Base-by-base conservation (phyloP, 2,113 vertebrate species). In the Propithecus coquereli region DNA sequence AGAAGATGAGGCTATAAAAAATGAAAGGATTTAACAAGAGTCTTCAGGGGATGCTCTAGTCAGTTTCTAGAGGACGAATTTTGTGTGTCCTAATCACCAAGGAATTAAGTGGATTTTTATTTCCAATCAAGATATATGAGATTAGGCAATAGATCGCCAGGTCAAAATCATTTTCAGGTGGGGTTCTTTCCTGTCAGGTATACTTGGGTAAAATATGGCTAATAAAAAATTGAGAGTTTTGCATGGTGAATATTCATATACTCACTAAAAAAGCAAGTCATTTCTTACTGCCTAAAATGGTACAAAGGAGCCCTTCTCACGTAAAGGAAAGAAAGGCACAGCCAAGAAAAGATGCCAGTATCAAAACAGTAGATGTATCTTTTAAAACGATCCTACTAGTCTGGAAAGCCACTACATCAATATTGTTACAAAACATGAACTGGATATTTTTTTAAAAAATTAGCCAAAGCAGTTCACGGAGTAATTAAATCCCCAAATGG, bases 201-300 rank as follows among this genome's bases (percentile, higher is more conserved):
- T 25, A 91, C 3, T 94, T 80, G 96, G 96, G 96, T 97, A 88
- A 96, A 97, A 97, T 96, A 97, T 91, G 61, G 91, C 91, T 97
- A 93, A 98, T 95, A 95, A 98, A 96, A 94, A 94, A 86, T 93
- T 91, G 61, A 95, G 65, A 96, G 96, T 97, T 96, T 97, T 54
- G 34, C 96, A 96, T 94, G 96, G 93, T 97, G 73, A 84, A 76
- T 97, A 92, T 97, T 96, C 96, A 97, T 97, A 96, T 97, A 96
- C 92, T 98, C 95, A 97, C 95, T 96, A 93, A 97, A 96, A 91
- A 94, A 95, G 0, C 89, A 95, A 96, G 92, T 97, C 97, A 98
- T 47, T 50, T 37, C 34, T 27, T 47, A 66, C 4, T 14, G 27
- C 13, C 6, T 47, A 23, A 32, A 23, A 32, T 11, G 34, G 2